phyloP scores from a whole-genome alignment of 1,140 invertebrate species.

The Scaptodrosophila lebanonensis region DNA sequence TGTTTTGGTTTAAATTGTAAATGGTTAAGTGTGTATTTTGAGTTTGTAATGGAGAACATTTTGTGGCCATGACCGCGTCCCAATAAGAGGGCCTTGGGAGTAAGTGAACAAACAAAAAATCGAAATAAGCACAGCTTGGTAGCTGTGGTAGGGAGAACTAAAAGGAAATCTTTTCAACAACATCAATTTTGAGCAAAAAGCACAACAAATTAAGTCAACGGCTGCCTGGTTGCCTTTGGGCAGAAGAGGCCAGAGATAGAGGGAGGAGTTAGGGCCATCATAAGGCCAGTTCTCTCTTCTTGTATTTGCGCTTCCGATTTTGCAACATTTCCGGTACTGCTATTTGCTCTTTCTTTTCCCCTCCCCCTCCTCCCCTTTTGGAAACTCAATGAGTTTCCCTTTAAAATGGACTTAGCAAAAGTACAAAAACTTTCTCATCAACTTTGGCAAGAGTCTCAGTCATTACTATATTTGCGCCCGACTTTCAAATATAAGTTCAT shows the following conservation, averaged over 20 bases:
- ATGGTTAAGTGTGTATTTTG: no score
- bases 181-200: not conserved
- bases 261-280: not conserved
- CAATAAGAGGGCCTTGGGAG: no score
- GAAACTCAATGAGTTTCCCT: no score
- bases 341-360: conserved; percentile 16
- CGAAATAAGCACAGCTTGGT: not conserved
- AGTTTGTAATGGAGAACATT: no score
- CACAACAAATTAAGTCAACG: conserved; percentile 28
- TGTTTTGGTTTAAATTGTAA: no score
- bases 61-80: no score
- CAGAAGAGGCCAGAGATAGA: conserved; percentile 6
- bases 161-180: not conserved
- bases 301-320: conserved; percentile 42
- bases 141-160: not conserved
- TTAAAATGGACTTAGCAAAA: no score
- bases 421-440: no score
- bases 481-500: no score
- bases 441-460: no score
- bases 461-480: no score
- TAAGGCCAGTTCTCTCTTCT: conserved; percentile 29
- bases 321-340: conserved; percentile 39
- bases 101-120: no score
- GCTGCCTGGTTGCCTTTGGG: conserved; percentile 3
- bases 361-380: not conserved